A percentile compares a stretch with the other conserved stretches of the same genome.
Conservation (phyloP, 1,140 invertebrate genomes). For the Eupristina koningsbergeri region DNA sequence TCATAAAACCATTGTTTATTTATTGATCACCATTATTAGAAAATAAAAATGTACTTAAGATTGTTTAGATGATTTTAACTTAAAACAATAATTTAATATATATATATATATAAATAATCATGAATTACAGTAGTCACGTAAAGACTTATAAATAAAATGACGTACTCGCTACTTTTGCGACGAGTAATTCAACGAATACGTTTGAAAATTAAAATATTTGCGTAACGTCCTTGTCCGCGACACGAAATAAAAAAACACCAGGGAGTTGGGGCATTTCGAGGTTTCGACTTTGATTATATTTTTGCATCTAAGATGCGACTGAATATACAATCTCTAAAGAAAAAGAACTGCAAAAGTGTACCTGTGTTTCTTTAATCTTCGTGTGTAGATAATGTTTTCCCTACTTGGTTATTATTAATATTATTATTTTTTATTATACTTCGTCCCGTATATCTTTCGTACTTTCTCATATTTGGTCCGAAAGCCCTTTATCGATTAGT, state of each 20-base stretch:
- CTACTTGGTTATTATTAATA: slow-evolving; percentile 28
- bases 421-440: slow-evolving; percentile 30
- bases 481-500: slow-evolving; percentile 39
- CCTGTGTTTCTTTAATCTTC: slow-evolving; percentile 40
- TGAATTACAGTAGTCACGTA: slow-evolving; percentile 18
- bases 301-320: slow-evolving; percentile 26
- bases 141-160: slow-evolving; percentile 7
- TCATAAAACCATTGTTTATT: slow-evolving; percentile 28
- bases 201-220: slow-evolving; percentile 30
- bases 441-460: slow-evolving; percentile 26
- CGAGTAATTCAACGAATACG: slow-evolving; percentile 27
- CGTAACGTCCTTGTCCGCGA: slow-evolving; percentile 35
- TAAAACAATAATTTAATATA: slow-evolving; percentile 17
- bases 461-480: slow-evolving; percentile 28
- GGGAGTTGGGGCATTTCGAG: slow-evolving; percentile 19
- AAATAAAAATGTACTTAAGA: slow-evolving; percentile 37
- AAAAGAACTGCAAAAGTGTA: slow-evolving; percentile 34
- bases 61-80: slow-evolving; percentile 12
- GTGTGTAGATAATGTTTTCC: slow-evolving; percentile 31
- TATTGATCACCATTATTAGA: slow-evolving; percentile 11
- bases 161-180: slow-evolving; percentile 48
- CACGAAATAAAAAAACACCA: slow-evolving; percentile 31
- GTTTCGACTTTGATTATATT: slow-evolving; percentile 23
- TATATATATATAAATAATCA: slow-evolving; percentile 20
- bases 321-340: not conserved